Conservation (phyloP, 1,140 invertebrate genomes). For the Phenacoccus solenopsis region DNA sequence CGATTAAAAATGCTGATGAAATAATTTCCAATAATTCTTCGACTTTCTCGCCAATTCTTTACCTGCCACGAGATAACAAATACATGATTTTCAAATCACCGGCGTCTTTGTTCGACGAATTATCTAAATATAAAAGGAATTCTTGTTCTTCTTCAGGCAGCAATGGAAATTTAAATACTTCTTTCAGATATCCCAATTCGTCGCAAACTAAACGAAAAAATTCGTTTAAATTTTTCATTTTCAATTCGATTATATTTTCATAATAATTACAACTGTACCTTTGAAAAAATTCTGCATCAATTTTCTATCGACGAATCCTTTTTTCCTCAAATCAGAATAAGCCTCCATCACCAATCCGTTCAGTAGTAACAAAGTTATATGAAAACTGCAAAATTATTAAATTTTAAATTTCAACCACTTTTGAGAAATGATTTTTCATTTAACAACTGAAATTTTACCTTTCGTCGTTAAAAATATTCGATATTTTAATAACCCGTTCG, state of each 20-base stretch:
- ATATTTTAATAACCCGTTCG: background rate
- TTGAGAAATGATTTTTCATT: too few species aligned
- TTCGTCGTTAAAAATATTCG: background rate
- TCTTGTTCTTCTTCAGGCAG: background rate
- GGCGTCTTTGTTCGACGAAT: background rate
- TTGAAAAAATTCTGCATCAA: background rate
- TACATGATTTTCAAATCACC: conserved; percentile 9
- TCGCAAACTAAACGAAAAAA: conserved; percentile 4
- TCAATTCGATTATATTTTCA: too few species aligned
- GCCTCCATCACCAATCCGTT: background rate
- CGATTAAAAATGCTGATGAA: background rate
- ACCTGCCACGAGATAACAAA: background rate
- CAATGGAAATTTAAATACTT: background rate
- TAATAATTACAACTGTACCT: background rate
- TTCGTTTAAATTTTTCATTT: background rate
- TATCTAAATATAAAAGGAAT: background rate
- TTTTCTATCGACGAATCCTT: background rate
- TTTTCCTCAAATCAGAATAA: background rate
- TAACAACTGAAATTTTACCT: background rate
- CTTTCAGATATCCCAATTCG: background rate
- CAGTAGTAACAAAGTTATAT: background rate
- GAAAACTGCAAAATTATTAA: background rate
- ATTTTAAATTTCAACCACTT: background rate
- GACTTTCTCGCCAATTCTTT: too few species aligned
- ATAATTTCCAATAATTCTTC: background rate